Conservation (phyloP, 2,797 vertebrate genomes). For the Perodicticus potto region DNA sequence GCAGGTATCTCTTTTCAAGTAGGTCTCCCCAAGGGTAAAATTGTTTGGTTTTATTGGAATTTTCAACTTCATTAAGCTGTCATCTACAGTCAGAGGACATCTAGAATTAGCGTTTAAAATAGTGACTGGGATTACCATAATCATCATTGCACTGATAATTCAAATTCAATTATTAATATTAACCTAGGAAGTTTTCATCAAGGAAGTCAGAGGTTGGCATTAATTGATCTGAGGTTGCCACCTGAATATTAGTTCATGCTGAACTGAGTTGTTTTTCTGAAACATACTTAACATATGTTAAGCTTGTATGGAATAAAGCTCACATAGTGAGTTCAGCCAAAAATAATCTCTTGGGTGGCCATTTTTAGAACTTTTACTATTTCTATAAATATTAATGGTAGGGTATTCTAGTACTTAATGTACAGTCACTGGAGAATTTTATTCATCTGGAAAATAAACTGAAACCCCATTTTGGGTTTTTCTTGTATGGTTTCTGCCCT, state of each 20-base stretch:
- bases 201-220: slow-evolving; percentile 59
- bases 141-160: neutral
- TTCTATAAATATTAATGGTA: slow-evolving; percentile 57
- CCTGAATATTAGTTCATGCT: slow-evolving; percentile 44
- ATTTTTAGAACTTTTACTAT: slow-evolving; percentile 48
- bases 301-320: slow-evolving; percentile 57
- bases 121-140: neutral
- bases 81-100: slow-evolving; percentile 12
- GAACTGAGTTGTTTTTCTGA: slow-evolving; percentile 66
- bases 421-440: slow-evolving; percentile 11
- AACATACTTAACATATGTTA: slow-evolving; percentile 43
- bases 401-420: slow-evolving; percentile 33
- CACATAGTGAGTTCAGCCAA: slow-evolving; percentile 41
- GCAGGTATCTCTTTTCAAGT: slow-evolving; percentile 61
- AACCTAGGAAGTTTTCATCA: slow-evolving; percentile 37
- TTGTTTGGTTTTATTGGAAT: slow-evolving; percentile 55
- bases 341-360: slow-evolving; percentile 40
- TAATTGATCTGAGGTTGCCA: slow-evolving; percentile 46
- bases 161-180: slow-evolving; percentile 53
- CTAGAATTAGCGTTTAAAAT: slow-evolving; percentile 60
- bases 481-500: neutral
- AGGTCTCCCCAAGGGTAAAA: slow-evolving; percentile 14
- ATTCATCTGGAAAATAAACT: slow-evolving; percentile 31
- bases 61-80: slow-evolving; percentile 55
- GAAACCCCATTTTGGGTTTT: neutral